Evolutionary conservation across 2,113 vertebrate genomes (phyloP), one percentile per base, ranked within the genome.

Genomic region (Acrocephalus arundinaceus): DNA sequence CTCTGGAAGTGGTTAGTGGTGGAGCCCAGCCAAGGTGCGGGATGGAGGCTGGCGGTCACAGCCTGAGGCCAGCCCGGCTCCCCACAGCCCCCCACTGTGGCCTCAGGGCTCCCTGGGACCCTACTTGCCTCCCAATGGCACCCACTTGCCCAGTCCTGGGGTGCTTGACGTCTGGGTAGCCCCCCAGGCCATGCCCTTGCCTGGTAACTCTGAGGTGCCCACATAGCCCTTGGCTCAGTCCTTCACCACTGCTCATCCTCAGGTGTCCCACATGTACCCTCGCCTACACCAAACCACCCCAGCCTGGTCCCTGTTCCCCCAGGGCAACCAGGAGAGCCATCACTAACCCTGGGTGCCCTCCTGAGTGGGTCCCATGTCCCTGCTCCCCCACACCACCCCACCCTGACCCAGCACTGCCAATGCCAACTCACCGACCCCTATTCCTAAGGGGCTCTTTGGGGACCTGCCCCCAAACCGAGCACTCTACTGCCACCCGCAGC

Each of bases 1-100:
- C 91, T 94, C 94, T 96, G 94, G 94, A 94, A 94, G 82, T 86
- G 87, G 85, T 96, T 96, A 91, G 81, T 1, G 13, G 55, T 89
- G 92, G 94, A 96, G 79, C 78, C 15, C 0, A 3, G 92, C 95
- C 92, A 91, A 94, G 91, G 89, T 18, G 15, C 10, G n/a, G 91
- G 93, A 89, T 5, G 35, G 80, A 27, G 73, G 43, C 87, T 65
- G 7, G 89, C 4, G 31, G 71, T 67, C 74, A 37, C 77, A 67
- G 77, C 67, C 61, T 39, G 15, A 57, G 41, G 57, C 70, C 1
- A 1, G 73, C 71, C 45, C 0, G 1, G 81, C 55, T 76, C 76
- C 84, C 85, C 33, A 5, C 13, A 10, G 72, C 41, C 49, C 45
- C 76, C 12, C 11, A 10, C 19, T 1, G 0, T 6, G 10, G 30